Conservation (phyloP, 1,140 invertebrate species). For the Caenorhabditis tropicalis region DNA sequence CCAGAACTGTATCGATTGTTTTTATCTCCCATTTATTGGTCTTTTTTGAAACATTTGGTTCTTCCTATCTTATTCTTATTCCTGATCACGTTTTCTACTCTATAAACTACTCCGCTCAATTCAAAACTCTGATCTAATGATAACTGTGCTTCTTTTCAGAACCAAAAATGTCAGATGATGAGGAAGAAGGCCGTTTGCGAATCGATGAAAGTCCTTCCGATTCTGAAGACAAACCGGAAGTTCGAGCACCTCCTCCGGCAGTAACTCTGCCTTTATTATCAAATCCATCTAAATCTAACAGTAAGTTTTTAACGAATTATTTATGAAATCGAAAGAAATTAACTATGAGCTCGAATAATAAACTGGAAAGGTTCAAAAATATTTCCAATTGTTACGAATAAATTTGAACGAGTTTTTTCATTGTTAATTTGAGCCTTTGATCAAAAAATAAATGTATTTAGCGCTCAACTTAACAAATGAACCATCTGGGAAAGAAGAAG, state of each 20-base stretch:
- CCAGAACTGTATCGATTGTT: too few relatives aligned
- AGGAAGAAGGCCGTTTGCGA: background rate
- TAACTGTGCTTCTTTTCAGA: background rate
- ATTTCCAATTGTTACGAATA: too few relatives aligned
- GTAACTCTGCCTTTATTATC: background rate
- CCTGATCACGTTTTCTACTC: too few relatives aligned
- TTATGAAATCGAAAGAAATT: background rate
- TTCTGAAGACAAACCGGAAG: background rate
- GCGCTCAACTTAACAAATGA: background rate
- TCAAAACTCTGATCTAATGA: background rate
- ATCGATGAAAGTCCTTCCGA: background rate
- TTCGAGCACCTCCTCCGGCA: background rate
- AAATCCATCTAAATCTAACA: background rate
- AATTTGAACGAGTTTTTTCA: too few relatives aligned
- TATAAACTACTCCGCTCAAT: too few relatives aligned
- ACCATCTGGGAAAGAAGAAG: background rate
- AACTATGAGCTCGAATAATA: too few relatives aligned
- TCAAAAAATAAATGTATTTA: background rate
- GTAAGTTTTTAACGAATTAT: background rate
- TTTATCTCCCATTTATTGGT: too few relatives aligned
- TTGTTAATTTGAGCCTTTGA: too few relatives aligned
- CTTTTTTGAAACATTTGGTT: too few relatives aligned
- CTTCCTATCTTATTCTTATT: too few relatives aligned
- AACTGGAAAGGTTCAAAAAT: too few relatives aligned
- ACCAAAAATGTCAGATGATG: conserved; percentile 11